A percentile compares a stretch with the other conserved stretches of the same genome.
Conservation (phyloP, 2,113 vertebrate species). For the Pyrgilauda ruficollis region DNA sequence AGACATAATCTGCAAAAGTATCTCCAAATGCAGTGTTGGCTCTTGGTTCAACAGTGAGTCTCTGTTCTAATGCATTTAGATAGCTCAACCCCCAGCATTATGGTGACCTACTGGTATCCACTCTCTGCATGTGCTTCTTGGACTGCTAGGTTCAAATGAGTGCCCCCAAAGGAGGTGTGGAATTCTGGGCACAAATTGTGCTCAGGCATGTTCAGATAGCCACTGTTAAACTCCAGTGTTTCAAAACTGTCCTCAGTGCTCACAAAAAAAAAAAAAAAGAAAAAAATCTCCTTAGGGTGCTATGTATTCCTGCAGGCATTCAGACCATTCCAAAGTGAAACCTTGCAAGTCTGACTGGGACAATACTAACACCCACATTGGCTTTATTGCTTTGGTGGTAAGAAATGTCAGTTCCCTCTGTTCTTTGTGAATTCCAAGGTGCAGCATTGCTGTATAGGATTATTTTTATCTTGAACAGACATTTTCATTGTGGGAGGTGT, state of each 20-base stretch:
- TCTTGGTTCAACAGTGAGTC: not conserved
- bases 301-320: not conserved
- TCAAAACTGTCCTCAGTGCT: not conserved
- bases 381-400: not conserved
- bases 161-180: not conserved
- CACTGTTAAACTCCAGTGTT: not conserved
- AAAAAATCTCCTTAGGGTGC: not conserved
- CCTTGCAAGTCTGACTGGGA: not conserved
- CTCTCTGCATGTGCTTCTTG: not conserved
- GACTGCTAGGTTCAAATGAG: not conserved
- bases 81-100: not conserved
- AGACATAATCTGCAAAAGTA: not conserved
- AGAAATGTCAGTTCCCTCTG: not conserved
- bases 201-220: not conserved
- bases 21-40: not conserved
- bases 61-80: not conserved
- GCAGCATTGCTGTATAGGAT: not conserved
- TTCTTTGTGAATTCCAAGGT: not conserved
- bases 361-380: rapidly evolving
- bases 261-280: too few species aligned
- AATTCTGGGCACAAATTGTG: not conserved
- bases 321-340: not conserved
- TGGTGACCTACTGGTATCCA: not conserved
- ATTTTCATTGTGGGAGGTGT: not conserved
- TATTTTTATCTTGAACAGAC: not conserved